These are phyloP conservation scores for Tragulus kanchil DNA, from an alignment of 2,113 vertebrate species.

Conservation along the genomic window DNA sequence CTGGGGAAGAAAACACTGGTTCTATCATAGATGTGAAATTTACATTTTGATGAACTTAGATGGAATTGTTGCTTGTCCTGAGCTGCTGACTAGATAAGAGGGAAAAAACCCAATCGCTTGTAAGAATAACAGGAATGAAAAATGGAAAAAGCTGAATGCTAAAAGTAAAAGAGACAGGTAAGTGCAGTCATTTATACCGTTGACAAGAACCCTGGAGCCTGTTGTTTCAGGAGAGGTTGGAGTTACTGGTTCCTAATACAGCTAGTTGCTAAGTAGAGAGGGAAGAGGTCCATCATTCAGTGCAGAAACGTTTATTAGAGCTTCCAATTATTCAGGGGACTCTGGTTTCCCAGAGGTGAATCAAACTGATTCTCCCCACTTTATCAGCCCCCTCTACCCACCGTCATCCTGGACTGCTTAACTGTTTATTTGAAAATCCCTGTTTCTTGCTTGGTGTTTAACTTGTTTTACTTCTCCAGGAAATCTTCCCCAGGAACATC, in stretches of 20 bases:
- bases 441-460: slow-evolving; percentile 6
- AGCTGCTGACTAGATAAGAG: neutral
- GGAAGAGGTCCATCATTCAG: neutral
- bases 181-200: neutral
- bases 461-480: neutral
- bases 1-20: neutral
- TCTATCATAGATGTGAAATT: neutral
- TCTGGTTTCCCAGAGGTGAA: neutral
- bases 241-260: neutral
- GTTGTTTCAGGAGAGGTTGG: neutral
- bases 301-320: neutral
- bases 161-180: neutral
- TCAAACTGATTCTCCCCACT: neutral
- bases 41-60: slow-evolving; percentile 29
- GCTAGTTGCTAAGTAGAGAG: neutral
- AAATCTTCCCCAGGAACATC: neutral
- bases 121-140: neutral
- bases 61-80: neutral
- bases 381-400: neutral
- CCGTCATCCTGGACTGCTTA: neutral
- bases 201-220: neutral
- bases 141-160: neutral
- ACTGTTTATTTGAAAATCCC: neutral
- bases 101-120: neutral
- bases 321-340: neutral